Conservation (phyloP, 2,888 invertebrate species). For the Drosophila lacicola region DNA sequence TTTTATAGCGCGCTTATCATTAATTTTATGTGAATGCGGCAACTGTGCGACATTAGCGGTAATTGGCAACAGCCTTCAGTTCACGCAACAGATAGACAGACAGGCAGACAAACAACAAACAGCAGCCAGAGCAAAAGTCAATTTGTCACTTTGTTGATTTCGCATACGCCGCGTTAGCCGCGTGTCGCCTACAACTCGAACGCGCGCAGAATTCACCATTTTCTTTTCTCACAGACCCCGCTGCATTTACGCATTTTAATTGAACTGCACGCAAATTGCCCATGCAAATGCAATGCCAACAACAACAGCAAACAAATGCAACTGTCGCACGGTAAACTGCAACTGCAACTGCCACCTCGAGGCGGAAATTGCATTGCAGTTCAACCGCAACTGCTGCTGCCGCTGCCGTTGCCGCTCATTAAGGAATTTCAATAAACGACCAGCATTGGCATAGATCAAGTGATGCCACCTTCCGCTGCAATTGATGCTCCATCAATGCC, state of each 20-base stretch:
- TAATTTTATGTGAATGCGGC: conserved; percentile 79
- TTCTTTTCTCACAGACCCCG: conserved; percentile 6
- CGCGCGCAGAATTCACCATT: conserved; percentile 32
- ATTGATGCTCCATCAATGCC: conserved; percentile 29
- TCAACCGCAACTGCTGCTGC: not conserved
- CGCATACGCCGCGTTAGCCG: conserved; percentile 39
- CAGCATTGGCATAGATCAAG: conserved; percentile 62
- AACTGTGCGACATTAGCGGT: conserved; percentile 80
- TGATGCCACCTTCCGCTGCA: conserved; percentile 36
- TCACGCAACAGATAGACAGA: conserved; percentile 15
- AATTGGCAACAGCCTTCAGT: conserved; percentile 67
- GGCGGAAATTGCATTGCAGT: conserved; percentile 62
- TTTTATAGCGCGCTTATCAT: conserved; percentile 79
- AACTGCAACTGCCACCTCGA: conserved; percentile 27
- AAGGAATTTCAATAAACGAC: conserved; percentile 75
- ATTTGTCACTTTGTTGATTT: conserved; percentile 63
- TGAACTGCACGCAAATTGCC: conserved; percentile 66
- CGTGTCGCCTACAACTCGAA: conserved; percentile 8
- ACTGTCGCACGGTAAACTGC: not conserved
- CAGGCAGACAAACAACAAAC: conserved; percentile 26
- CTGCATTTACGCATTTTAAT: conserved; percentile 51
- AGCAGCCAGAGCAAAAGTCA: conserved; percentile 53
- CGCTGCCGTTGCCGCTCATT: conserved; percentile 64
- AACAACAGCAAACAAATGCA: conserved; percentile 28
- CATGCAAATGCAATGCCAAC: conserved; percentile 29